Conservation (phyloP, 2,113 vertebrate species). For the Cichladusa arquata region DNA sequence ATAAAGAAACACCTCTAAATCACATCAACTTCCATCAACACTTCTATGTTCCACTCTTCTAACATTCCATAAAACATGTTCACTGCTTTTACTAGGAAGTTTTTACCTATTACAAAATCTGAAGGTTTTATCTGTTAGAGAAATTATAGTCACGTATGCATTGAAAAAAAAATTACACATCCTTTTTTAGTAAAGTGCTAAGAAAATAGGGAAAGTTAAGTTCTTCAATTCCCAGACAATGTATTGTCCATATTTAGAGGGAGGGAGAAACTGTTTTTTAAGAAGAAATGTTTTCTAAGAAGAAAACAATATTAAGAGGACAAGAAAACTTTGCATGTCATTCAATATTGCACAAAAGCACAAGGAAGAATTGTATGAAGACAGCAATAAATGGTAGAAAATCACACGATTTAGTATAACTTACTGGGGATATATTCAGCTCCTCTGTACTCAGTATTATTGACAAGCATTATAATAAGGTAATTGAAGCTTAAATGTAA, state of each 20-base stretch:
- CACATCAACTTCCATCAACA: neutral
- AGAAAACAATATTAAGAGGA: neutral
- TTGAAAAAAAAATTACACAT: neutral
- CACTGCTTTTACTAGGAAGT: neutral
- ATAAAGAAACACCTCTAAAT: neutral
- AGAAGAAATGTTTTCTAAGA: neutral
- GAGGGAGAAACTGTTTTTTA: neutral
- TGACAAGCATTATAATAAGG: neutral
- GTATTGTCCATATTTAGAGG: neutral
- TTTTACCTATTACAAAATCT: neutral
- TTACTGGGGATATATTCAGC: neutral
- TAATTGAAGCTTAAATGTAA: constrained; percentile 32
- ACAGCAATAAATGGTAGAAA: neutral
- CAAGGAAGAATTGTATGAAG: neutral
- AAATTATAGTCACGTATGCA: neutral
- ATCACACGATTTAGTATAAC: neutral
- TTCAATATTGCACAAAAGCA: neutral
- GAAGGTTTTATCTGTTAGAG: neutral
- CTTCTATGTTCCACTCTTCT: neutral
- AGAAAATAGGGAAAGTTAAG: neutral
- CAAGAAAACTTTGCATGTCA: neutral
- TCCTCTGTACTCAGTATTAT: neutral
- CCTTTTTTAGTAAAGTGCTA: neutral
- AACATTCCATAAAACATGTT: neutral
- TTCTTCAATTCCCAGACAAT: neutral